Percentiles rank a stretch among this genome's conserved stretches.
These are phyloP conservation scores for Hyphantria cunea DNA, from an alignment of 1,140 invertebrate genomes.

Conservation along the genomic window DNA sequence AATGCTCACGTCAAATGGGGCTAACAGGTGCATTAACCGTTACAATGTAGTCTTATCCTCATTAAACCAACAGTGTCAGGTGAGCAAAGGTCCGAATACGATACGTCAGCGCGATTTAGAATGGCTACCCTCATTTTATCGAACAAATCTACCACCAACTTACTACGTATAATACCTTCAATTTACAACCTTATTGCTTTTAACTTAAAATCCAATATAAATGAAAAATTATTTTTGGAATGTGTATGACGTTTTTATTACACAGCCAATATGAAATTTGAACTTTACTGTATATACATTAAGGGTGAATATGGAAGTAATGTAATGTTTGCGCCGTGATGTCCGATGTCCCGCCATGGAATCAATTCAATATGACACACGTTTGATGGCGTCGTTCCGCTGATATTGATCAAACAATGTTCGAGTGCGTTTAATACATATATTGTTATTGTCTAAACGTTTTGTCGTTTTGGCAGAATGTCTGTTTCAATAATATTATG, in stretches of 20 bases:
- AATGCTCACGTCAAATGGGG: no score
- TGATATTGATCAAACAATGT: conserved; percentile 43
- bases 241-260: conserved; percentile 16
- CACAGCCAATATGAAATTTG: background rate
- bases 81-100: conserved; percentile 65
- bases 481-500: background rate
- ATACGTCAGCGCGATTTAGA: conserved; percentile 73
- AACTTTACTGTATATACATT: background rate
- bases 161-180: background rate
- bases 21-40: no score
- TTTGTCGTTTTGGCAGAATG: background rate
- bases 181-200: conserved; percentile 26
- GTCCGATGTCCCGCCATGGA: conserved; percentile 12
- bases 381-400: conserved; percentile 62
- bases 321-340: conserved; percentile 8
- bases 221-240: conserved; percentile 2
- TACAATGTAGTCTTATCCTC: conserved; percentile 40
- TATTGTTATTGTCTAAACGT: conserved; percentile 7
- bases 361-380: conserved; percentile 69
- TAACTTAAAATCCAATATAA: background rate
- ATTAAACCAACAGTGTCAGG: conserved; percentile 56
- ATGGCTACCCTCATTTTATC: conserved; percentile 69
- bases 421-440: conserved; percentile 26
- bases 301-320: background rate
- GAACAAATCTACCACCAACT: conserved; percentile 25